Evolutionary conservation across 2,797 vertebrate genomes (phyloP), one percentile per base, ranked within the genome.

Genomic region (Heterohyrax brucei): DNA sequence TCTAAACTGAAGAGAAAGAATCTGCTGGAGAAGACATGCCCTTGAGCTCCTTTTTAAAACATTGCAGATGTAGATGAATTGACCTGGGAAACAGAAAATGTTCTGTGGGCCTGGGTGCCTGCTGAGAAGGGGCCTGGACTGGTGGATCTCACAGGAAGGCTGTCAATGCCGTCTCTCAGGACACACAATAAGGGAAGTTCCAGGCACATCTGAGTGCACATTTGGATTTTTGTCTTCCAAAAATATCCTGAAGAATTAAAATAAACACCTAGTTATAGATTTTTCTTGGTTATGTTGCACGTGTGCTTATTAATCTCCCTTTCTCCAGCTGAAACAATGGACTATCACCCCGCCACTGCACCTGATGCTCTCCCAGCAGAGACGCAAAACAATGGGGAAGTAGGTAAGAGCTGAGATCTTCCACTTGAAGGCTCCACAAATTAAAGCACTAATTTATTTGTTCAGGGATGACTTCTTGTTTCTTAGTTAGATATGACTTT

Each of bases 401-500:
- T 9, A 33, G 81, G 80, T 68, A 21, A 56, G 26, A 0, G 76
- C 66, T 10, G 76, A 78, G 46, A 53, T 80, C 86, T 85, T 66
- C 90, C 88, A 50, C 89, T 76, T 3, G 59, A 87, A 92, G 77
- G 14, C 82, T 94, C 50, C 59, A 3, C 50, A n/a, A 53, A 85
- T 16, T 59, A 73, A 88, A 93, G 94, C 18, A 72, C 53, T 75
- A 68, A 92, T 95, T 95, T 93, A 92, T 94, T 97, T 96, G 94
- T 95, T 96, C 94, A 1, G 95, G 30, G 87, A 94, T 53, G 94
- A 95, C 91, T 96, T 93, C 95, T 89, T 95, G 89, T 90, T 97
- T 97, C 96, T 97, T 59, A 92, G 96, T 97, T 94, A 96, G 94
- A 76, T 96, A 94, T 94, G 94, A 89, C 95, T 97, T 96, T 95